Base-by-base conservation (phyloP, 2,113 vertebrate genomes). In the Nycticryphes semicollaris region DNA sequence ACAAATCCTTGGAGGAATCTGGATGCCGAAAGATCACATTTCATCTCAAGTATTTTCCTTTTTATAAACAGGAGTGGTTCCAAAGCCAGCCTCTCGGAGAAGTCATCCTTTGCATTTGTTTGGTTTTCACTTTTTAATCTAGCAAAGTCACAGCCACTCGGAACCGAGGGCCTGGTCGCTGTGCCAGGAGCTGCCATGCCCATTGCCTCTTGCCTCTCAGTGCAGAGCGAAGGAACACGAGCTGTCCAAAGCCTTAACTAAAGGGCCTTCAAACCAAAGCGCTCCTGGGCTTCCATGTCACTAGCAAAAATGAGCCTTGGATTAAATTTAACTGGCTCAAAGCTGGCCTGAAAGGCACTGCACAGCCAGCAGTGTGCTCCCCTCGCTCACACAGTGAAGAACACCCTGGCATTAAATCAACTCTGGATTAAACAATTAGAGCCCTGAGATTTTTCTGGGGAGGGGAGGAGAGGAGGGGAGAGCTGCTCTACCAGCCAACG, bases 351-450 rank as follows among this genome's bases (percentile, higher is more conserved):
- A 94, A 94, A 96, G 91, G 69, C 84, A 84, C 59, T 60, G 81
- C 93, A 68, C 57, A 91, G 92, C 84, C 69, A 94, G 84, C 81
- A 93, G 69, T 3, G 0, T 91, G 96, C 89, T 93, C 88, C 87
- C 74, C 74, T 85, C 84, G 66, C 87, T 97, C 89, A 76, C 73
- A 62, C 39, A 70, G 84, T 21, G 41, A 79, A 81, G 60, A 95
- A 92, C 93, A 81, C 72, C 64, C 94, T 87, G 94, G 96, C 95
- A 94, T 88, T 93, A 94, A 88, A 70, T 95, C 96, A 97, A 89
- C 89, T 94, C 73, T 76, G 84, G 80, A 96, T 97, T 96, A 94
- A 96, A 96, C 81, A 94, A 95, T 96, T 94, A 96, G 94, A 96
- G 93, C 88, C 94, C 87, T 90, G 88, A 88, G 95, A 94, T 94